These are phyloP conservation scores for Ammodytes marinus DNA, from an alignment of 2,113 vertebrate species.

Conservation along the genomic window DNA sequence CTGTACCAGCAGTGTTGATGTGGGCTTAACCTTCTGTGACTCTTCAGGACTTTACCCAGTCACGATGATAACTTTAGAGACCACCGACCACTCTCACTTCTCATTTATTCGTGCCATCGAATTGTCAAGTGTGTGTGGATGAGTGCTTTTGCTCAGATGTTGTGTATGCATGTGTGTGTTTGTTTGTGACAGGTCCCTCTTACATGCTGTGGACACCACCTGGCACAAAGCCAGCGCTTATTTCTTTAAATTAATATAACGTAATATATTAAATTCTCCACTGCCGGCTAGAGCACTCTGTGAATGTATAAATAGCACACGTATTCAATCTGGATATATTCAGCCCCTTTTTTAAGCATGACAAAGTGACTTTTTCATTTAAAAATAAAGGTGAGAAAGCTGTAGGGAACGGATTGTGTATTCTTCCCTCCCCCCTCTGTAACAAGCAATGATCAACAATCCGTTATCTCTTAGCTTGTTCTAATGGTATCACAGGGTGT, in stretches of 20 bases:
- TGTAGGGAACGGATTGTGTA: conserved; percentile 30
- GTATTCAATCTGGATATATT: conserved; percentile 12
- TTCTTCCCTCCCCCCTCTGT: conserved; percentile 37
- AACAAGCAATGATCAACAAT: conserved; percentile 72
- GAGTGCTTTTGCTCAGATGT: background rate
- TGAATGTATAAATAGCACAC: conserved; percentile 28
- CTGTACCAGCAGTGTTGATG: conserved; percentile 42
- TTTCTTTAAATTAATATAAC: conserved; percentile 28
- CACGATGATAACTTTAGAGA: conserved; percentile 14
- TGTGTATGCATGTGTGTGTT: background rate
- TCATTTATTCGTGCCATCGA: conserved; percentile 5
- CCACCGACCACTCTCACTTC: conserved; percentile 20
- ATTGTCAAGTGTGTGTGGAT: conserved; percentile 6
- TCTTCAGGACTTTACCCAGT: conserved; percentile 1
- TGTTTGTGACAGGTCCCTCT: background rate
- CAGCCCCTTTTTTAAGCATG: background rate
- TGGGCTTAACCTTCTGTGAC: conserved; percentile 31
- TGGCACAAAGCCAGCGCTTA: conserved; percentile 1
- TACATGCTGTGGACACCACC: background rate
- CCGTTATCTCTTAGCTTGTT: conserved; percentile 69
- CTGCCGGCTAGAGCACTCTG: background rate
- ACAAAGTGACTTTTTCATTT: conserved; percentile 8
- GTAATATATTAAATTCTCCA: conserved; percentile 13
- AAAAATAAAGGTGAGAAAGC: conserved; percentile 26
- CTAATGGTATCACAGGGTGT: conserved; percentile 63